Evolutionary conservation across 2,888 invertebrate species (phyloP), one percentile per base, ranked within the genome.

Genomic region (Erebia aethiops): DNA sequence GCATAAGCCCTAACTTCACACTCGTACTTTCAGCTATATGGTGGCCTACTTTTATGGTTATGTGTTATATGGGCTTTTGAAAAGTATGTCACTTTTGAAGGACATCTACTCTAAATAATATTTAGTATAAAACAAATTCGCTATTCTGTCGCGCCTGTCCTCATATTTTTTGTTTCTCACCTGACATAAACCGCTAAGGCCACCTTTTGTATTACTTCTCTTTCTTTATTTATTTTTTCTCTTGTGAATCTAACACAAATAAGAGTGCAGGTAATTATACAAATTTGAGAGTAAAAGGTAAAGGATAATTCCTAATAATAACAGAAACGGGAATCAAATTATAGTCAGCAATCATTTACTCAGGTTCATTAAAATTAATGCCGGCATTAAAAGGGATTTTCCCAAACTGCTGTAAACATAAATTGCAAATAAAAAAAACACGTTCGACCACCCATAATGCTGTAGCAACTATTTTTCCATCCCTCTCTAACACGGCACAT

Each of bases 381-480:
- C n/a, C 21, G 41, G 66, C 71, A 62, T 52, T 70, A 49, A 58
- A 57, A 68, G 18, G 70, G 62, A 72, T 72, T 70, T 68, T 65
- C 46, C 26, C 61, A 66, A 73, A 66, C 63, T 51, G 66, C 84
- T 83, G 84, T 84, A 84, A 78, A 84, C 81, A 84, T 83, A 87
- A 87, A 90, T 90, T 87, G 89, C 87, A 80, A 84, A 84, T 66
- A 63, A 68, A 84, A 35, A 86, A 88, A 87, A 81, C 79, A 76
- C 76, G 75, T 79, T 77, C 87, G 92, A 92, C 92, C 92, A 92
- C 92, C 92, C 92, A 91, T 84, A 84, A 75, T 75, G 85, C 77
- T 78, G 82, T 76, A 78, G 74, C 73, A 74, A 79, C 79, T 74
- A 75, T 70, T 72, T 73, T 69, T 76, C 76, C 71, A 62, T 87